Evolutionary conservation across 2,797 vertebrate species (phyloP), one percentile per base, ranked within the genome.

Genomic region (Chromis chromis): DNA sequence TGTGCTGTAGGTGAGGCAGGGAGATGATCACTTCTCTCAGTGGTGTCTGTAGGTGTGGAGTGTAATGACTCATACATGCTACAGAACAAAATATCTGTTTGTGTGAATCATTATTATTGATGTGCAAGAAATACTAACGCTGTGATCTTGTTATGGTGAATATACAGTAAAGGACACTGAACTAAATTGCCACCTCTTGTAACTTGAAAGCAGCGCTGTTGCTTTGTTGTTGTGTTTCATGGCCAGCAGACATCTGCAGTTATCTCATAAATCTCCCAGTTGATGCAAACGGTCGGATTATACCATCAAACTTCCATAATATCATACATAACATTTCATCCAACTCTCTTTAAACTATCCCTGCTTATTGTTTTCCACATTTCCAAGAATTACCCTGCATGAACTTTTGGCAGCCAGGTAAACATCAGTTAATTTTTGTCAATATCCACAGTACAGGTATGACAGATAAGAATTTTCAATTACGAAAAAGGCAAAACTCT

Each of bases 1-100:
- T 66, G 83, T 63, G 70, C 50, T 84, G 77, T 28, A 77, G 72
- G 76, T 89, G 79, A 86, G 80, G 76, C 61, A 40, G 53, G 69
- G 70, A 67, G 60, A 39, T 24, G 69, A 74, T 74, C 70, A 65
- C 57, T 72, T 65, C 68, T 68, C 54, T 76, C 59, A 50, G 12
- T 46, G 50, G 56, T 58, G 28, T 79, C 62, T 73, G 62, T 59
- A 60, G 61, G 13, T 70, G 36, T 17, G 24, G 21, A 44, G 39
- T 57, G 59, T 33, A 42, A 66, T 69, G 54, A 75, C 61, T 77
- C 70, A 62, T 56, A 6, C 58, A 25, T 17, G 10, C 54, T 58
- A n/a, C n/a, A 63, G 27, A 60, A 17, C 25, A 25, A 6, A 12
- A 4, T 17, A 21, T 73, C 36, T 50, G 44, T 76, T 33, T 66